These are phyloP conservation scores for Conger conger DNA, from an alignment of 2,113 vertebrate genomes.

Conservation along the genomic window DNA sequence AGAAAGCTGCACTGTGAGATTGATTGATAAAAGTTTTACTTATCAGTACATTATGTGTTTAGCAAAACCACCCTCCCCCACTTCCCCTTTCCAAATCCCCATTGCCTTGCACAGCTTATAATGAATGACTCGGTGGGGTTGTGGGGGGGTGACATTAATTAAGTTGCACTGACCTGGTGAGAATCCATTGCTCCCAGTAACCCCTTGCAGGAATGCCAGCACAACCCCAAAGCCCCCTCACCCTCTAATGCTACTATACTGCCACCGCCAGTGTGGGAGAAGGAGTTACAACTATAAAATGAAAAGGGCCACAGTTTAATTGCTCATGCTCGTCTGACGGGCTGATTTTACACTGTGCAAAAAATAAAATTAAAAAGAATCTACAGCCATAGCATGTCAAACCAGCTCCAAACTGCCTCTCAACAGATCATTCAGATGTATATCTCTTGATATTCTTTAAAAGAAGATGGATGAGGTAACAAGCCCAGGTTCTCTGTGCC, in stretches of 20 bases:
- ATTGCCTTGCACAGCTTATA: conserved; percentile 50
- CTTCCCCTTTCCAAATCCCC: conserved; percentile 18
- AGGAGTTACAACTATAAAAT: conserved; percentile 62
- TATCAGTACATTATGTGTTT: conserved; percentile 27
- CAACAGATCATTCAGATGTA: conserved; percentile 52
- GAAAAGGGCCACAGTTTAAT: conserved; percentile 83
- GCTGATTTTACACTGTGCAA: conserved; percentile 18
- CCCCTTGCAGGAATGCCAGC: conserved; percentile 62
- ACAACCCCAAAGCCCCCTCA: conserved; percentile 30
- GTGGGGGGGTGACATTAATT: conserved; percentile 67
- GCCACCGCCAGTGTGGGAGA: conserved; percentile 60
- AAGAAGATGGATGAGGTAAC: conserved; percentile 38
- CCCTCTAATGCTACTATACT: conserved; percentile 51
- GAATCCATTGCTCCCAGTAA: conserved; percentile 66
- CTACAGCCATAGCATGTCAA: too few relatives aligned
- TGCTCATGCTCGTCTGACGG: conserved; percentile 71
- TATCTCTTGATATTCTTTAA: conserved; percentile 50
- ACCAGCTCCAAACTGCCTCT: conserved; percentile 21
- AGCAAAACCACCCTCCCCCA: conserved; percentile 45
- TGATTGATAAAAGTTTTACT: conserved; percentile 49
- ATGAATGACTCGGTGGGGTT: conserved; percentile 64
- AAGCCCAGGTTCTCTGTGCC: conserved; percentile 33
- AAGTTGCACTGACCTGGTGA: conserved; percentile 56
- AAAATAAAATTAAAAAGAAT: too few relatives aligned
- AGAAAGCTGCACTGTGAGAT: conserved; percentile 26